Percentiles rank a stretch among this genome's conserved stretches.
Evolutionary conservation across 2,797 vertebrate species (phyloP).

Genomic region (Acanthopagrus latus): DNA sequence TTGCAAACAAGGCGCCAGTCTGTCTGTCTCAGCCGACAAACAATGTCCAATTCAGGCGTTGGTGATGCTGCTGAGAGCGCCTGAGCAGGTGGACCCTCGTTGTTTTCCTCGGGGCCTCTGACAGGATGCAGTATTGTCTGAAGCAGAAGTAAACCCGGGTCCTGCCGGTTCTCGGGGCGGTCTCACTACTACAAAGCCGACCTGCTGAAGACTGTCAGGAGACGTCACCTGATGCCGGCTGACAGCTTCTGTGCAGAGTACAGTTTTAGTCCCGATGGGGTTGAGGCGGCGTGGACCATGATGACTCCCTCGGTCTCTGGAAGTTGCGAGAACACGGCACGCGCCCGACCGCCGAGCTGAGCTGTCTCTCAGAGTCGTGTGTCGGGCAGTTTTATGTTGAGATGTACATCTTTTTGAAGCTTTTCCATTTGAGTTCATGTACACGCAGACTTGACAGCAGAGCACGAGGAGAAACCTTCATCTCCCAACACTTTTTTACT

Average conservation of each 20-base stretch:
- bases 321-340: slow-evolving; percentile 26
- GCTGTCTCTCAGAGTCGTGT: slow-evolving; percentile 34
- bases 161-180: slow-evolving; percentile 10
- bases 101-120: slow-evolving; percentile 49
- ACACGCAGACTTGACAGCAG: slow-evolving; percentile 32
- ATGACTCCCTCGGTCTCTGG: slow-evolving; percentile 39
- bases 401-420: slow-evolving; percentile 26
- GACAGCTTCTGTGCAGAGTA: not conserved
- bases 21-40: slow-evolving; percentile 41
- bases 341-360: slow-evolving; percentile 25
- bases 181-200: not conserved
- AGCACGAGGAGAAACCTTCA: slow-evolving; percentile 44
- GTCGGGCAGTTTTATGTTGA: slow-evolving; percentile 51
- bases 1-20: slow-evolving; percentile 28
- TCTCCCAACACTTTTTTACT: slow-evolving; percentile 27
- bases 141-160: slow-evolving; percentile 20
- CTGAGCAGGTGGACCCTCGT: slow-evolving; percentile 40
- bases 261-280: slow-evolving; percentile 9
- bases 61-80: slow-evolving; percentile 23
- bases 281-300: not conserved
- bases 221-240: slow-evolving; percentile 17
- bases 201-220: slow-evolving; percentile 20
- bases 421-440: slow-evolving; percentile 50
- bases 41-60: slow-evolving; percentile 29
- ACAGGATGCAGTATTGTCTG: slow-evolving; percentile 27